phyloP scores from a whole-genome alignment of 35 echinoderm and acorn worm genomes.

The Hemicentrotus pulcherrimus region DNA sequence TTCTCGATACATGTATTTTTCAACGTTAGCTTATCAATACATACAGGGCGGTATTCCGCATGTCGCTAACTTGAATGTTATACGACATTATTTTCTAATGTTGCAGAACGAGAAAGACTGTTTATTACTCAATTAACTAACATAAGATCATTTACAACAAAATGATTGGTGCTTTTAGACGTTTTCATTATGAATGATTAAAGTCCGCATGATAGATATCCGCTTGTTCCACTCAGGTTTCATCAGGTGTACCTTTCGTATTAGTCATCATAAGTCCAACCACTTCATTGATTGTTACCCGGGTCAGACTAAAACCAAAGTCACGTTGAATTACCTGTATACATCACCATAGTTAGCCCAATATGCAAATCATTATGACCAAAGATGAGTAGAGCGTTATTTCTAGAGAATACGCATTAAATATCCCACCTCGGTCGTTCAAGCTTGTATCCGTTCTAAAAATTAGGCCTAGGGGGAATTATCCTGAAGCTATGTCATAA shows the following conservation, averaged over 20 bases:
- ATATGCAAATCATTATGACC: not conserved
- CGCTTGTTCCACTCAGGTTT: not conserved
- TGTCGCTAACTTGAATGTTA: no score
- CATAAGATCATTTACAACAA: no score
- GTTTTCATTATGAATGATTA: no score
- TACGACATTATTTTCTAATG: no score
- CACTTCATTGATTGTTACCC: not conserved
- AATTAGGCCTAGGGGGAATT: not conserved
- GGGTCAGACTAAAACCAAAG: not conserved
- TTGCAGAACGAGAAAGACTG: no score
- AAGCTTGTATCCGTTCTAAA: constrained; percentile 6
- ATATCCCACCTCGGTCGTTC: not conserved
- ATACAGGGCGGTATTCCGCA: no score
- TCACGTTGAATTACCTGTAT: not conserved
- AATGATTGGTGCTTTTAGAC: no score
- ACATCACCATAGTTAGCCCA: not conserved
- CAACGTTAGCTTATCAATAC: no score
- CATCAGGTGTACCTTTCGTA: not conserved
- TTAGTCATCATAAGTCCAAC: not conserved
- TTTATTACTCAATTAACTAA: no score
- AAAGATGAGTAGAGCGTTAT: not conserved
- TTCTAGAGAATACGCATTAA: not conserved
- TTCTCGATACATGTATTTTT: no score
- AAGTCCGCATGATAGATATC: no score
- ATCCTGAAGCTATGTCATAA: not conserved